Evolutionary conservation across 2,888 invertebrate species (phyloP), one percentile per base, ranked within the genome.

Genomic region (Pheosia tremula): DNA sequence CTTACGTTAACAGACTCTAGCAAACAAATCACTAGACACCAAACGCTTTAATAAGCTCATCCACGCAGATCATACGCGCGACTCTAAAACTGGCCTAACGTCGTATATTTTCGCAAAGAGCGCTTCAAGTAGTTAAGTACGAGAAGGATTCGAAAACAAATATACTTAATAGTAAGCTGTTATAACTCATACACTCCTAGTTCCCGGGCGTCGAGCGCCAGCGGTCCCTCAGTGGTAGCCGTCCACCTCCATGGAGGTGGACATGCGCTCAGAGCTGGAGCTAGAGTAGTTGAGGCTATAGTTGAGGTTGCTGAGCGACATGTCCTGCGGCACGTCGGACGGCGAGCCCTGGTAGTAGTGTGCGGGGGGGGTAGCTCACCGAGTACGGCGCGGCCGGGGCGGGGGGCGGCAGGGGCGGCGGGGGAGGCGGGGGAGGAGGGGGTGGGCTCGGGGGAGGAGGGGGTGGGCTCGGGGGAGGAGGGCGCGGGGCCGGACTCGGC

Each of bases 321-420:
- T 93, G 80, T 93, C 93, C 58, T 90, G 93, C 3, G 93, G 93
- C 65, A 88, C 81, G 74, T 91, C 91, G 1, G 86, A 84, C 0
- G 88, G 86, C 10, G 87, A 83, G 5, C 82, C 59, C 36, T 72
- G 58, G 65, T 70, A 68, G 9, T 63, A 67, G 58, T 57, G 50
- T 5, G 62, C 36, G 49, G 5, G 61, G 11, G 54, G 76, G 66
- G 67, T 75, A 75, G 0, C 81, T 63, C 58, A 77, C 74, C 11
- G 77, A 72, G 74, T 77, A 80, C 66, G 60, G 38, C 57, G 60
- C 4, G 41, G 77, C 67, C 9, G 60, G 36, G 56, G 60, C 1
- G 64, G 55, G 72, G 61, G 13, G 75, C 60, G 5, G 63, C 57
- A 24, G 67, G 57, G 3, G 71, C 5, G 67, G 60, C 4, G 65